Percentiles rank a stretch among this genome's conserved stretches.
These are phyloP conservation scores for Lacerta viridis DNA, from an alignment of 2,797 vertebrate species.

Conservation along the genomic window DNA sequence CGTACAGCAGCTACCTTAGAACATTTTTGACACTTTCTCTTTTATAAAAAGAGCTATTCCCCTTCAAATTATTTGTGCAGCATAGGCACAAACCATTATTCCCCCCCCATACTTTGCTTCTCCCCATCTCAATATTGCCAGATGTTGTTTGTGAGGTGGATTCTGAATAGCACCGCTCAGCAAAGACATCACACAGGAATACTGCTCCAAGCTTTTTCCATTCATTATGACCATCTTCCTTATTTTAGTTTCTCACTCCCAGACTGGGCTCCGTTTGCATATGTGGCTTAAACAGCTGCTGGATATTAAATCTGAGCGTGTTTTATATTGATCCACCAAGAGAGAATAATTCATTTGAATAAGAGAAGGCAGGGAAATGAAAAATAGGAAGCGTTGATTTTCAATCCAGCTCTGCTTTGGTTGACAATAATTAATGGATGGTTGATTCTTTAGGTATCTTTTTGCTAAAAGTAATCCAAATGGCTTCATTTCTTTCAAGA, in stretches of 20 bases:
- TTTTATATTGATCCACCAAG: slow-evolving; percentile 17
- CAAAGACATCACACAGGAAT: slow-evolving; percentile 1
- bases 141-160: background rate
- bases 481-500: slow-evolving; percentile 54
- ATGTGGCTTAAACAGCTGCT: slow-evolving; percentile 23
- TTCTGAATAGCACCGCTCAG: background rate
- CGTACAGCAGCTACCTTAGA: too few species aligned
- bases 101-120: background rate
- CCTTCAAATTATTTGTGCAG: background rate
- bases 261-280: slow-evolving; percentile 10
- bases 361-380: slow-evolving; percentile 12
- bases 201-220: background rate
- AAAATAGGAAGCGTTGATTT: slow-evolving; percentile 2
- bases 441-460: slow-evolving; percentile 29
- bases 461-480: slow-evolving; percentile 42
- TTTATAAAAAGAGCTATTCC: too few species aligned
- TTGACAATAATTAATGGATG: slow-evolving; percentile 31
- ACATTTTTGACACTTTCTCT: too few species aligned
- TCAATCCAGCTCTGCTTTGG: slow-evolving; percentile 18
- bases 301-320: slow-evolving; percentile 18
- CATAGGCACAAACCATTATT: background rate
- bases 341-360: background rate
- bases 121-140: background rate
- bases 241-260: slow-evolving; percentile 18
- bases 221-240: background rate